These are phyloP conservation scores for Agonopterix heracliana DNA, from an alignment of 2,888 invertebrate species.

Conservation along the genomic window DNA sequence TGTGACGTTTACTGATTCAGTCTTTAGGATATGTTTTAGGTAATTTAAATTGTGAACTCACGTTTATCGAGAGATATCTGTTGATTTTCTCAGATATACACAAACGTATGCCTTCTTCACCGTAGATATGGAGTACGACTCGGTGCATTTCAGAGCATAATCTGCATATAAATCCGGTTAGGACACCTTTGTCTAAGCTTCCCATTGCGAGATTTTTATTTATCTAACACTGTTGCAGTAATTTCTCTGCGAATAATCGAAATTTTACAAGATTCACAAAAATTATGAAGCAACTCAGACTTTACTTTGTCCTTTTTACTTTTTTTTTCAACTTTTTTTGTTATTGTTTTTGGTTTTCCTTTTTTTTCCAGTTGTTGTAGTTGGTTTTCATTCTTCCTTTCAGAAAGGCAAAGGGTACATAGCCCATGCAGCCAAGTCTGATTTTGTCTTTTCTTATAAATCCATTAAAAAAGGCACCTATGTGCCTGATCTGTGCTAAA, in stretches of 20 bases:
- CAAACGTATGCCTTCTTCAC: conserved; percentile 85
- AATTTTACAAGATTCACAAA: conserved; percentile 5
- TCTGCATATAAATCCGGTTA: conserved; percentile 90
- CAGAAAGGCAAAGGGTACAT: too few relatives aligned
- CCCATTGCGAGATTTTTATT: conserved; percentile 76
- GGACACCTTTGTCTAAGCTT: conserved; percentile 86
- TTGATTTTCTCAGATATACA: conserved; percentile 87
- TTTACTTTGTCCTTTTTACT: too few relatives aligned
- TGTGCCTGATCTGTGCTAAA: too few relatives aligned
- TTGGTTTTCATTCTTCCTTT: too few relatives aligned
- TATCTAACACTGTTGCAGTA: not conserved
- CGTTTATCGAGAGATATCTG: conserved; percentile 87
- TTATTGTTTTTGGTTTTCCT: not conserved
- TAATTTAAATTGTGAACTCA: conserved; percentile 44
- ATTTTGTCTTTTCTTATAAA: too few relatives aligned
- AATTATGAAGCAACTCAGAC: not conserved
- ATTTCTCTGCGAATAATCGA: not conserved
- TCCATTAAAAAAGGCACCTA: too few relatives aligned
- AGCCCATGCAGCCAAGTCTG: too few relatives aligned
- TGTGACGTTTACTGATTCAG: too few relatives aligned
- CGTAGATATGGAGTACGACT: conserved; percentile 88
- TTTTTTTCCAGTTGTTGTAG: too few relatives aligned
- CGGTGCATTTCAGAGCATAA: conserved; percentile 91
- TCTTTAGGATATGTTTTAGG: too few relatives aligned
- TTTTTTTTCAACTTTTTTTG: not conserved